Conservation (phyloP, 2,797 vertebrate genomes). For the Gouania willdenowi region DNA sequence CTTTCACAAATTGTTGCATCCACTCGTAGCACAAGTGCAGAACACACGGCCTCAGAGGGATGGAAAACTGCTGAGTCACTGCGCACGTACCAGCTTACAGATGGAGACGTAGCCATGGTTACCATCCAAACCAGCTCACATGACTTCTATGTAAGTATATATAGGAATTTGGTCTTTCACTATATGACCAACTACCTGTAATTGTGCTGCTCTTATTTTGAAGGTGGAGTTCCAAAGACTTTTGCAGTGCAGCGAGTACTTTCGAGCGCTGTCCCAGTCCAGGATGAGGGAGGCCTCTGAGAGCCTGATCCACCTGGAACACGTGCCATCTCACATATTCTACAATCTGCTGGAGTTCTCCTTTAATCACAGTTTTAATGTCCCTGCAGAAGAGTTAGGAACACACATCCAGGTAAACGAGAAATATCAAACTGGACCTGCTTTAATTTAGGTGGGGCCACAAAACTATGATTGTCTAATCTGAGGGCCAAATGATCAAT, state of each 20-base stretch:
- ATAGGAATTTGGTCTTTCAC: neutral
- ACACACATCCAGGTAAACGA: constrained; percentile 63
- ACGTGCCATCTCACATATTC: constrained; percentile 69
- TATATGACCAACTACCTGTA: neutral
- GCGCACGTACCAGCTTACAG: constrained; percentile 50
- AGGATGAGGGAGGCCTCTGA: constrained; percentile 75
- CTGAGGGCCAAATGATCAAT: too few species aligned
- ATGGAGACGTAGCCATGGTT: constrained; percentile 47
- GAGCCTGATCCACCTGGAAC: constrained; percentile 60
- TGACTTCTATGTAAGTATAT: constrained; percentile 68
- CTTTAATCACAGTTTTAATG: constrained; percentile 60
- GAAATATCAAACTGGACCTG: too few species aligned
- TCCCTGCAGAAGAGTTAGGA: constrained; percentile 53
- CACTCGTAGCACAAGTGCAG: neutral
- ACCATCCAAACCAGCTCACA: constrained; percentile 71
- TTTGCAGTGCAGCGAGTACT: constrained; percentile 72
- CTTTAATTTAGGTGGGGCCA: too few species aligned
- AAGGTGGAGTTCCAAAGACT: constrained; percentile 72
- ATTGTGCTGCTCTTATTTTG: constrained; percentile 2
- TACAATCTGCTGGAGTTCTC: constrained; percentile 71
- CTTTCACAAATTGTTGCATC: constrained; percentile 29
- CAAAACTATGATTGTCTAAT: too few species aligned
- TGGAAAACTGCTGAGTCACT: constrained; percentile 56
- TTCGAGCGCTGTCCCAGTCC: constrained; percentile 72
- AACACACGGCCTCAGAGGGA: constrained; percentile 21